Evolutionary conservation across 2,888 invertebrate genomes (phyloP).

Genomic region (Agrotis ipsilon): DNA sequence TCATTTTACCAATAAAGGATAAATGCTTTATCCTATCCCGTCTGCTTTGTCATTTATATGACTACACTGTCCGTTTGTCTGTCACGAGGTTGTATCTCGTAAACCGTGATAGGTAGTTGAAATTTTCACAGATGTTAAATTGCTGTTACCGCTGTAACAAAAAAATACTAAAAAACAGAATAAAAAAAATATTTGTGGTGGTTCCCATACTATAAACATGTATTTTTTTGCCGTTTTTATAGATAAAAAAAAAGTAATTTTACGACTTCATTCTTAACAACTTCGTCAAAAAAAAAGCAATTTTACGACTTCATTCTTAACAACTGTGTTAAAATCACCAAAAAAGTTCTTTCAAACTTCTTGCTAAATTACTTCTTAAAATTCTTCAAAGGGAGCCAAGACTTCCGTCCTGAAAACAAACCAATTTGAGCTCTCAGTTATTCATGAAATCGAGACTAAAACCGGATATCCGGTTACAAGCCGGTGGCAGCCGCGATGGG

Average conservation of each 20-base stretch:
- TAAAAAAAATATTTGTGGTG: background rate
- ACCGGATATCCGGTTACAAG: constrained; percentile 54
- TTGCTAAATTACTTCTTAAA: background rate
- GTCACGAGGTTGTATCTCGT: no score
- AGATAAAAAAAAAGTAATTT: no score
- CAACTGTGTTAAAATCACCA: no score
- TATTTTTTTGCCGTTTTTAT: no score
- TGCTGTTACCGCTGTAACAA: background rate
- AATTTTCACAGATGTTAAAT: background rate
- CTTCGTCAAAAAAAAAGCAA: no score
- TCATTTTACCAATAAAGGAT: no score
- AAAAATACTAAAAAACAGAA: background rate
- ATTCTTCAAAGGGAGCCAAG: constrained; percentile 3
- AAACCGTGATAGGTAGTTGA: no score
- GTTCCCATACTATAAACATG: no score
- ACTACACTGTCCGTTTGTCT: no score
- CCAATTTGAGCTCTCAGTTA: constrained; percentile 52
- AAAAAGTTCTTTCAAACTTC: no score
- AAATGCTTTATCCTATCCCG: no score
- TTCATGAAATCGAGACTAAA: constrained; percentile 49
- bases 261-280: background rate
- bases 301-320: background rate
- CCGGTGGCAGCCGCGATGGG: constrained; percentile 31
- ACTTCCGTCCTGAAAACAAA: constrained; percentile 35
- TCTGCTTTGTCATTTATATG: no score